These are phyloP conservation scores for Nettapus auritus DNA, from an alignment of 2,113 vertebrate species.

Conservation along the genomic window DNA sequence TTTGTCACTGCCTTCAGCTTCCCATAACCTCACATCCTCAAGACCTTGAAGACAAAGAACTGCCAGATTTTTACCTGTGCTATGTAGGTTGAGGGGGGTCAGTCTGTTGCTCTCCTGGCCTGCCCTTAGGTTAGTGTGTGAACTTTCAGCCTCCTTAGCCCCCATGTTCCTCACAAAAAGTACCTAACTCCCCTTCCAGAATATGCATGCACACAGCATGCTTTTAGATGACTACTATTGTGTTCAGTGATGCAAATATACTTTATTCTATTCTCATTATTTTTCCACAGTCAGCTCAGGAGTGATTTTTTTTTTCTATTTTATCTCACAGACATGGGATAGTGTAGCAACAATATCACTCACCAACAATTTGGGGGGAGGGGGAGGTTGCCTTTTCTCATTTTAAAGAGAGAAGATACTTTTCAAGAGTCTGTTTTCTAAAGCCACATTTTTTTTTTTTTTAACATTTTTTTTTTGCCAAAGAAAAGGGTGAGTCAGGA, in stretches of 20 bases:
- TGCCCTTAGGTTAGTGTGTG: neutral
- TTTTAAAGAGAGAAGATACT: neutral
- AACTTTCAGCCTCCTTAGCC: neutral
- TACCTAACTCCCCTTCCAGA: neutral
- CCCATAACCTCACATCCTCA: neutral
- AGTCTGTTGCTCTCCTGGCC: neutral
- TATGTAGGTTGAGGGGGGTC: neutral
- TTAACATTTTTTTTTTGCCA: neutral
- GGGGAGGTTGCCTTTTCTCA: neutral
- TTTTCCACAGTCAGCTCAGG: neutral
- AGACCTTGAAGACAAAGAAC: neutral
- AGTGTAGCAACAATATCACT: neutral
- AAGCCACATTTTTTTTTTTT: neutral
- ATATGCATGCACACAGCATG: rapidly evolving
- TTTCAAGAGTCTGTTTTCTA: neutral
- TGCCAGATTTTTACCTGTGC: neutral
- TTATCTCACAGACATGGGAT: neutral
- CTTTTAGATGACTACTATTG: neutral
- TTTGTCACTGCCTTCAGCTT: neutral
- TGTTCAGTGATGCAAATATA: neutral
- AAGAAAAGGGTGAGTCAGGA: slow-evolving; percentile 13
- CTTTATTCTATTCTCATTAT: neutral
- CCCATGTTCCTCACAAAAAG: neutral
- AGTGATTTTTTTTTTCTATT: neutral
- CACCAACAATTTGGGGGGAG: rapidly evolving